These are phyloP conservation scores for Sander vitreus DNA, from an alignment of 2,113 vertebrate genomes.

Conservation along the genomic window DNA sequence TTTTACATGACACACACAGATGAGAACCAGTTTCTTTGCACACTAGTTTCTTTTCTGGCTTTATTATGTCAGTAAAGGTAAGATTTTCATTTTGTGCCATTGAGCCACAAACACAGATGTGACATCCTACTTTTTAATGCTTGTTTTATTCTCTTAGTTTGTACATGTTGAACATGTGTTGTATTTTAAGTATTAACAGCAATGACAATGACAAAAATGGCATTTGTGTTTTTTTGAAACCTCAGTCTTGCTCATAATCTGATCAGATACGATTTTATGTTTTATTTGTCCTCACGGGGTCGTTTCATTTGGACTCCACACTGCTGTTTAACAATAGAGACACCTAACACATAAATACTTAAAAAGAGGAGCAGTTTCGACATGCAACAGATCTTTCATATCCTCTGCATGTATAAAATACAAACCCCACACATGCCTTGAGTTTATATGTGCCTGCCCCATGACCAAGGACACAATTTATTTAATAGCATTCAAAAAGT, in stretches of 20 bases:
- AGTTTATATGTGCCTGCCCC: background rate
- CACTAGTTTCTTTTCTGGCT: background rate
- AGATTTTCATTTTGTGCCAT: background rate
- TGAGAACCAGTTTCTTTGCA: background rate
- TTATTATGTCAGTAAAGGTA: background rate
- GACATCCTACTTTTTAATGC: background rate
- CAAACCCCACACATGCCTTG: background rate
- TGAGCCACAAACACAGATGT: background rate
- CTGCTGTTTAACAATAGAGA: background rate
- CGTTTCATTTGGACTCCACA: background rate
- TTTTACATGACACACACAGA: background rate
- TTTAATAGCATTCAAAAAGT: constrained; percentile 17
- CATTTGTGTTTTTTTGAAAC: background rate
- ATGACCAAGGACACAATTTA: background rate
- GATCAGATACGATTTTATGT: background rate
- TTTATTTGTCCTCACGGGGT: background rate
- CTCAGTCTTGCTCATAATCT: background rate
- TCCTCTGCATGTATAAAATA: background rate
- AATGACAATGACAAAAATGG: background rate
- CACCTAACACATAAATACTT: background rate
- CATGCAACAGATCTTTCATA: constrained; percentile 8
- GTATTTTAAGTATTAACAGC: background rate
- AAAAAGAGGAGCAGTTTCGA: background rate
- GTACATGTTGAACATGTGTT: background rate
- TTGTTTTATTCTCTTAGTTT: background rate